Base-by-base conservation (phyloP, 2,113 vertebrate genomes). In the Trichomycterus rosablanca region DNA sequence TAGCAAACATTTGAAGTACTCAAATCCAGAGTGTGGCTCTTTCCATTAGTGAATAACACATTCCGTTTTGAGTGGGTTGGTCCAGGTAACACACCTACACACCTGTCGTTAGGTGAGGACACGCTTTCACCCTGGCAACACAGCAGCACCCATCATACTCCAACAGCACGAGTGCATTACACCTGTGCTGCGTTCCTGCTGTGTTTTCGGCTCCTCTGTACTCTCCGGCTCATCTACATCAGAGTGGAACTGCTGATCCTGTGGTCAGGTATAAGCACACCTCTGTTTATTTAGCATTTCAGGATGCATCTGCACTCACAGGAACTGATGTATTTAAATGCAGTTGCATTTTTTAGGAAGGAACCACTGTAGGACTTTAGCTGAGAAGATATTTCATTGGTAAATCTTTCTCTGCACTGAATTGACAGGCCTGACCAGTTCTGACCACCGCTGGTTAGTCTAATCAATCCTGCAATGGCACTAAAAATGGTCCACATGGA, bases 71-170 rank as follows among this genome's bases (percentile, higher is more conserved):
- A 61, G 9, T 37, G 18, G 57, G 22, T 52, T 2, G 39, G 61
- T 54, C 76, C 53, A 73, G 63, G 70, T 50, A 40, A 56, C 44
- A 37, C 68, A 81, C 73, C 64, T 81, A 56, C 44, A 37, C 68
- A 81, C 73, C 64, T 81, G 83, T 70, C 72, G 2, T 63, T 70
- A 57, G 57, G 52, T 65, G 63, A 34, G 46, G 2, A 19, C 34
- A 51, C 54, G 1, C 15, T 46, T 63, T 4, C 15, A 58, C 24
- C 32, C 23, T 23, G 22, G 28, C 22, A 53, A 51, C 42, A 28
- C 43, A 4, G 2, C 23, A 53, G 14, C 54, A 50, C 37, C 2
- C n/a, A 1, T 48, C 5, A 3, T 12, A 63, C 12, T 18, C 3
- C 14, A 58, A 35, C 11, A 46, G 19, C 42, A 42, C 15, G 12